Conservation (phyloP, 2,888 invertebrate genomes). For the Plebejus melissa region DNA sequence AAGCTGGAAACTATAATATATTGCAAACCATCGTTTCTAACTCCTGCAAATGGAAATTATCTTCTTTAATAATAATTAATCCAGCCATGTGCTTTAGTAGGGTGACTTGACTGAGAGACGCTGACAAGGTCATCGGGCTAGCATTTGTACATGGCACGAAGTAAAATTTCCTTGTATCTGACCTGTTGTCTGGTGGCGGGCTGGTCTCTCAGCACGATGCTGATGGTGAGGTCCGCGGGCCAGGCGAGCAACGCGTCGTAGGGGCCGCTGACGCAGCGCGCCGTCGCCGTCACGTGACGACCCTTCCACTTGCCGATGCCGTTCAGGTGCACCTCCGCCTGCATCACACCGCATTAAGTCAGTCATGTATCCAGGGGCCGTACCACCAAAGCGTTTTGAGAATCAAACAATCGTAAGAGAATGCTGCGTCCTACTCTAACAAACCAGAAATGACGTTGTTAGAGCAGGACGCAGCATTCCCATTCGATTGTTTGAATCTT, state of each 20-base stretch:
- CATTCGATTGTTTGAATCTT: too few relatives aligned
- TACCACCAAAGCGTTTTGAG: too few relatives aligned
- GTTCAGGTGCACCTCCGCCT: slow-evolving; percentile 85
- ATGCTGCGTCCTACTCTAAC: too few relatives aligned
- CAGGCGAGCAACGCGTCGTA: slow-evolving; percentile 85
- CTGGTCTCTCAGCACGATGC: slow-evolving; percentile 83
- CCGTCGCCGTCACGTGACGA: slow-evolving; percentile 78
- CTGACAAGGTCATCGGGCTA: too few relatives aligned
- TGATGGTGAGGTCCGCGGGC: slow-evolving; percentile 85
- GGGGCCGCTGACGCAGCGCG: slow-evolving; percentile 5
- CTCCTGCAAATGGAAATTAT: too few relatives aligned
- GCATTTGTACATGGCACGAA: too few relatives aligned
- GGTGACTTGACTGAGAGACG: background rate
- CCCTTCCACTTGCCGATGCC: slow-evolving; percentile 89
- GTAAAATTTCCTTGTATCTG: background rate
- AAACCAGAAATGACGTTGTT: too few relatives aligned
- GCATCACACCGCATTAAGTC: slow-evolving; percentile 27
- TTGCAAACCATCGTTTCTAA: too few relatives aligned
- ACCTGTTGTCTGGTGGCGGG: slow-evolving; percentile 69
- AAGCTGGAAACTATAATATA: too few relatives aligned
- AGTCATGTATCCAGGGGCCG: too few relatives aligned
- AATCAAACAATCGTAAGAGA: too few relatives aligned
- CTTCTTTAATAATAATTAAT: background rate
- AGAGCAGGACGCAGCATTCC: too few relatives aligned
- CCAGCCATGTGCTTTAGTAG: background rate